Conservation (phyloP, 1,140 invertebrate species). For the Drosophila pandora region DNA sequence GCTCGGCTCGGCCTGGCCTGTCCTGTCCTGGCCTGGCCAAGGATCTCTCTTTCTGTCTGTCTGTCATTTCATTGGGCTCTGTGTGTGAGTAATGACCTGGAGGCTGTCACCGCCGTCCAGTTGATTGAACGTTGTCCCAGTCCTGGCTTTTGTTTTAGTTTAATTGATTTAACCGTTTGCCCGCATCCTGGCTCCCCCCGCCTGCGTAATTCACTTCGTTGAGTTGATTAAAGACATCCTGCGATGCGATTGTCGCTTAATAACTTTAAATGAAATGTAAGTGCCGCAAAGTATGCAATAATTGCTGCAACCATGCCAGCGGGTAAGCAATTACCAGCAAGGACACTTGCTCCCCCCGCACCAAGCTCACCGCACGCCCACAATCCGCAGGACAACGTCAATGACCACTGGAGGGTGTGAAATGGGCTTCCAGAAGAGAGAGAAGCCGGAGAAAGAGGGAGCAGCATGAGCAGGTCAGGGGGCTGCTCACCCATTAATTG, state of each 20-base stretch:
- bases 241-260: constrained; percentile 55
- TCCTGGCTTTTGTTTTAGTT: constrained; percentile 67
- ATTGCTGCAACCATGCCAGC: constrained; percentile 56
- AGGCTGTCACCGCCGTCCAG: constrained; percentile 61
- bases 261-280: constrained; percentile 76
- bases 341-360: constrained; percentile 10
- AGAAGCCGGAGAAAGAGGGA: neutral
- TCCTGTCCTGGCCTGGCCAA: constrained; percentile 2
- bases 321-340: constrained; percentile 50
- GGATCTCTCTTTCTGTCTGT: constrained; percentile 6
- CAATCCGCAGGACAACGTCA: constrained; percentile 25
- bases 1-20: neutral
- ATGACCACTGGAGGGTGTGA: constrained; percentile 46
- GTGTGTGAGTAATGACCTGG: constrained; percentile 71
- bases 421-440: neutral
- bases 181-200: neutral
- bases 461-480: constrained; percentile 18
- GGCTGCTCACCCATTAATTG: constrained; percentile 27
- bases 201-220: constrained; percentile 7
- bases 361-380: neutral
- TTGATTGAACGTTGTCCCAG: constrained; percentile 69
- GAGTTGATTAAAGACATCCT: constrained; percentile 49
- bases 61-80: constrained; percentile 17
- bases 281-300: constrained; percentile 76
- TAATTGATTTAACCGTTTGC: constrained; percentile 69